phyloP scores from a whole-genome alignment of 2,113 vertebrate species.

The Saimiri boliviensis region DNA sequence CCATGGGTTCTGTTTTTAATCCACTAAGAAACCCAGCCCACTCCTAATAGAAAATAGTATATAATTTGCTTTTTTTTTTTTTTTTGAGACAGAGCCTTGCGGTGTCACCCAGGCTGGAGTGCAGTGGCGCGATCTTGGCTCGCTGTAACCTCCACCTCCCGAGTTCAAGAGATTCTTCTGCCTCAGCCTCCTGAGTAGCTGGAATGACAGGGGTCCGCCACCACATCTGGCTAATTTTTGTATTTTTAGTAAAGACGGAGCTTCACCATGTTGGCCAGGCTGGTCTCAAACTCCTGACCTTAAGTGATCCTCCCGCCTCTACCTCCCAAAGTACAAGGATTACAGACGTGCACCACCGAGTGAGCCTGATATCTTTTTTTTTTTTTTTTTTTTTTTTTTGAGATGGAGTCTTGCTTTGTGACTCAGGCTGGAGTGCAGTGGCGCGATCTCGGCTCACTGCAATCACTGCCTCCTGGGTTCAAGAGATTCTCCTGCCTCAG shows the following conservation, averaged over 20 bases:
- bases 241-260: neutral
- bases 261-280: neutral
- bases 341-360: no score
- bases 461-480: no score
- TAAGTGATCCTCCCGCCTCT: neutral
- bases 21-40: accelerated
- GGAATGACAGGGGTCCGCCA: neutral
- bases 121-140: no score
- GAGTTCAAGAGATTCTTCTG: no score
- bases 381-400: neutral
- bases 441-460: no score
- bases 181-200: no score
- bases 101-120: no score
- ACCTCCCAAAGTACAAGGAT: neutral
- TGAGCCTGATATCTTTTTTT: neutral
- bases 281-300: neutral
- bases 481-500: no score
- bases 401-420: no score
- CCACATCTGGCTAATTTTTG: neutral
- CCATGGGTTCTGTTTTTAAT: neutral
- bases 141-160: no score
- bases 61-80: neutral
- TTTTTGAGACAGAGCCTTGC: no score
- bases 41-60: accelerated
- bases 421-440: no score